Conservation (phyloP, 2,797 vertebrate genomes). For the Lateolabrax maculatus region DNA sequence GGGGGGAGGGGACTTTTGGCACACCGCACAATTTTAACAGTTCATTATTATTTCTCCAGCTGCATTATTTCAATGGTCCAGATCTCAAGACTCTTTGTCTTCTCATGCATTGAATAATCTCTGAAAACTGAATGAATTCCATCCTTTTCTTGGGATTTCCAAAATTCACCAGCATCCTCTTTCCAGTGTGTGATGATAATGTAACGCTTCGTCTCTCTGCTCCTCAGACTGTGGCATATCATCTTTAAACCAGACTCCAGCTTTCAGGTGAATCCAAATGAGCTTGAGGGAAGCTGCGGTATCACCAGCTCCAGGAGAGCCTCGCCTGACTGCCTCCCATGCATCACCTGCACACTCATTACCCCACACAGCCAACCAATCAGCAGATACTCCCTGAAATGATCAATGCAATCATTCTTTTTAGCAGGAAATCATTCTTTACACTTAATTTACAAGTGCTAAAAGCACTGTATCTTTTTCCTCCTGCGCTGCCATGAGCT, state of each 20-base stretch:
- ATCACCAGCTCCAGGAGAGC: neutral
- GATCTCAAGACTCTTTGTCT: no score
- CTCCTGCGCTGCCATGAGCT: neutral
- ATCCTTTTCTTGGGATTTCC: neutral
- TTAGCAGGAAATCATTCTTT: neutral
- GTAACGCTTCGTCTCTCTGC: slow-evolving; percentile 7
- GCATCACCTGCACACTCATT: neutral
- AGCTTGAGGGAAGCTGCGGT: neutral
- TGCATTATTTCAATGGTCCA: no score
- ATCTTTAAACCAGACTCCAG: neutral
- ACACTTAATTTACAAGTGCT: neutral
- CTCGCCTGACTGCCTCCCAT: slow-evolving; percentile 1
- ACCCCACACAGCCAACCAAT: neutral
- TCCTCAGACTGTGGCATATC: slow-evolving; percentile 11
- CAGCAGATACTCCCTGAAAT: neutral
- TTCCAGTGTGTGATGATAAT: neutral
- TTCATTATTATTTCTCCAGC: no score
- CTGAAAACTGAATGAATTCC: neutral
- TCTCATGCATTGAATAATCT: neutral
- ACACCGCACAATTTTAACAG: no score
- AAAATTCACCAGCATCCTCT: neutral
- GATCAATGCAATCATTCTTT: neutral
- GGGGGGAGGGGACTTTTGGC: no score
- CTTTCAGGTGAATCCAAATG: slow-evolving; percentile 24
- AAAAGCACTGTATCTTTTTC: neutral